Percentiles rank a stretch among this genome's conserved stretches.
phyloP scores from a whole-genome alignment of 2,113 vertebrate genomes.

The Phylloscopus trochiloides region DNA sequence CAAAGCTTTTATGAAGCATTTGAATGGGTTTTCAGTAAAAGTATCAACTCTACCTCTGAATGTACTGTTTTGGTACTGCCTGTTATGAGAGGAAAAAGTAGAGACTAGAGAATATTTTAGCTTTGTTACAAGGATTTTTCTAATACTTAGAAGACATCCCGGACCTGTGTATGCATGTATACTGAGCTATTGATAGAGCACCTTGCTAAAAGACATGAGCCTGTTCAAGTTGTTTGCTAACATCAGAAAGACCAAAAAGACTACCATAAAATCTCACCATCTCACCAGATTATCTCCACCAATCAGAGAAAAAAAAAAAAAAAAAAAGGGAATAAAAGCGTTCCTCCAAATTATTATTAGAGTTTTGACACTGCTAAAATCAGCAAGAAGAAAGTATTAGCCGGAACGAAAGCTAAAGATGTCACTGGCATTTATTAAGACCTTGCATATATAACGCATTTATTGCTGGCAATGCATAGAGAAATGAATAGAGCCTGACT shows the following conservation, averaged over 20 bases:
- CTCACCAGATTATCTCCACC: no score
- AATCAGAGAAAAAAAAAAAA: rapidly evolving
- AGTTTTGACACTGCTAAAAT: background rate
- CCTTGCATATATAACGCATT: background rate
- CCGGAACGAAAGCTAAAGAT: background rate
- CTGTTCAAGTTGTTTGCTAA: background rate
- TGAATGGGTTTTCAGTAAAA: background rate
- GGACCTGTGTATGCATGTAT: rapidly evolving
- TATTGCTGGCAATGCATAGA: background rate
- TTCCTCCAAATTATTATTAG: background rate
- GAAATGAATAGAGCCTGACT: background rate
- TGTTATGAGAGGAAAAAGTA: background rate
- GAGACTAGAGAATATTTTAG: background rate
- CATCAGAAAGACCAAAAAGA: background rate
- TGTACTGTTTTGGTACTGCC: background rate
- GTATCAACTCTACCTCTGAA: background rate
- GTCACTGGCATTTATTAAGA: background rate
- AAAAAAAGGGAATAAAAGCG: rapidly evolving
- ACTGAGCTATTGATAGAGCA: background rate
- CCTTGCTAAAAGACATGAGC: background rate
- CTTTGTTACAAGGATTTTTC: background rate
- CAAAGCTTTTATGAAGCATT: background rate
- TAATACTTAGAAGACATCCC: background rate
- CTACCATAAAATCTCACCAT: background rate
- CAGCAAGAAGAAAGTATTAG: background rate